Percentiles rank a stretch among this genome's conserved stretches.
phyloP scores from a whole-genome alignment of 2,113 vertebrate species.

The Abramis brama region DNA sequence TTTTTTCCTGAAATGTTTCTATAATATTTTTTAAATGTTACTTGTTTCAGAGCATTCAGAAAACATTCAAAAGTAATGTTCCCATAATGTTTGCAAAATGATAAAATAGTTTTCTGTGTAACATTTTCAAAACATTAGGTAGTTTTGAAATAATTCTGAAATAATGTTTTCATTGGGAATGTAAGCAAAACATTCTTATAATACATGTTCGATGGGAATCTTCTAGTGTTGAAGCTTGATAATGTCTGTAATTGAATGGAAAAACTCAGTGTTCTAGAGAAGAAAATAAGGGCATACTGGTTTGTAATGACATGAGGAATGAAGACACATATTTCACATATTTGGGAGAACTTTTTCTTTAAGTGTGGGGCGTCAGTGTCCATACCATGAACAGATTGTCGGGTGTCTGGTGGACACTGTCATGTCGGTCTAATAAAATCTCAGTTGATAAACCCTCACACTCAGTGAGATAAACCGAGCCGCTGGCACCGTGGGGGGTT shows the following conservation, averaged over 20 bases:
- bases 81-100: background rate
- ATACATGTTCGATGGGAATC: background rate
- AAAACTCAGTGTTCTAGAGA: background rate
- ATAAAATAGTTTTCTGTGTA: background rate
- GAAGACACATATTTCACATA: background rate
- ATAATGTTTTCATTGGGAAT: too few species aligned
- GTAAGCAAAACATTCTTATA: too few species aligned
- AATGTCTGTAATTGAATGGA: background rate
- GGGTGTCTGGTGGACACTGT: background rate
- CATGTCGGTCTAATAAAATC: constrained; percentile 29
- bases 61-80: background rate
- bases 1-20: background rate
- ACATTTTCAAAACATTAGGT: background rate
- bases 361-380: background rate
- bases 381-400: background rate
- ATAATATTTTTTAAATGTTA: too few species aligned
- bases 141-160: background rate
- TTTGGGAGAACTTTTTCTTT: background rate
- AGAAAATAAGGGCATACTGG: background rate
- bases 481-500: background rate
- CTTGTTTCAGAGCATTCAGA: background rate
- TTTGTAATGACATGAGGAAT: background rate
- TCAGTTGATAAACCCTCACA: constrained; percentile 22
- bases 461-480: constrained; percentile 13
- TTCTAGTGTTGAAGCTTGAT: background rate